Evolutionary conservation across 2,113 vertebrate genomes (phyloP).

Genomic region (Hypanus sabinus): DNA sequence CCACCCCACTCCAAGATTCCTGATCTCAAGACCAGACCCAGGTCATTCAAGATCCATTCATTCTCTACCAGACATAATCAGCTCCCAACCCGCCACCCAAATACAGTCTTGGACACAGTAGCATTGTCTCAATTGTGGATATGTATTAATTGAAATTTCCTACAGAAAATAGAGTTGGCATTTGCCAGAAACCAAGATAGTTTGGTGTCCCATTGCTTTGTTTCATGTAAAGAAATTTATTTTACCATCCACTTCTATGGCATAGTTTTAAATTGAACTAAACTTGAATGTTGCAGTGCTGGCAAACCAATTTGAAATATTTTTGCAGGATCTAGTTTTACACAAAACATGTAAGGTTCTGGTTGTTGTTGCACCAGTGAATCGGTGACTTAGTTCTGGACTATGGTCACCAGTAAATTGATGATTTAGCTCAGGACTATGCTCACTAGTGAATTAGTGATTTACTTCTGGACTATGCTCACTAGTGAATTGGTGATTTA

Average conservation of each 20-base stretch:
- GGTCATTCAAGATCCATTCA: too few species aligned
- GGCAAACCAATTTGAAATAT: background rate
- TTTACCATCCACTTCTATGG: background rate
- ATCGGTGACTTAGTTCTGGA: background rate
- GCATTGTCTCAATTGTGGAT: too few species aligned
- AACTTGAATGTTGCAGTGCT: background rate
- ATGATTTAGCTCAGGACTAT: background rate
- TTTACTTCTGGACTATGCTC: background rate
- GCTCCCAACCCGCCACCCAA: too few species aligned
- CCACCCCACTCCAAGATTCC: too few species aligned
- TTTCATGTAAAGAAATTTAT: background rate
- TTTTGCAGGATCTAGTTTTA: background rate
- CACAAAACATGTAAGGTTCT: background rate
- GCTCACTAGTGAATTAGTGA: background rate
- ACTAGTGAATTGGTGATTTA: background rate
- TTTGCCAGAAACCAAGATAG: too few species aligned
- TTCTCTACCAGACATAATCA: too few species aligned
- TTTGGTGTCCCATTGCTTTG: too few species aligned
- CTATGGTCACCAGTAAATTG: background rate
- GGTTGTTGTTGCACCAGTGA: background rate
- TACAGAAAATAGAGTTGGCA: too few species aligned
- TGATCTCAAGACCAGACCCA: too few species aligned
- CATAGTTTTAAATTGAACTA: background rate
- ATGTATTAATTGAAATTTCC: too few species aligned
- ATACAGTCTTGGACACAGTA: too few species aligned